Percentiles rank a stretch among this genome's conserved stretches.
Conservation (phyloP, 2,113 vertebrate genomes). For the Daboia siamensis region DNA sequence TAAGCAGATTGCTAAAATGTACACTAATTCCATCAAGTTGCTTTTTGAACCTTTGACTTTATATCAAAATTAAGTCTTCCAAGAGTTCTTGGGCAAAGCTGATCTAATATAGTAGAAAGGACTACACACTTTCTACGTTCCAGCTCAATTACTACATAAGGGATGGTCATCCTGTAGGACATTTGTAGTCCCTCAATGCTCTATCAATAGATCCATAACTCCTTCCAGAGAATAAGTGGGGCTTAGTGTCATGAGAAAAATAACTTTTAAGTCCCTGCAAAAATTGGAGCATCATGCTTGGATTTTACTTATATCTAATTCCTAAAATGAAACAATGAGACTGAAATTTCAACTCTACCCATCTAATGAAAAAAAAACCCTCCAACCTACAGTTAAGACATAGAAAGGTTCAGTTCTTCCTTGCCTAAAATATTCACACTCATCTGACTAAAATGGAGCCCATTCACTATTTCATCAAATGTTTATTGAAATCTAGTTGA, state of each 20-base stretch:
- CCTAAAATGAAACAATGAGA: not conserved
- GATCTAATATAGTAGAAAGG: not conserved
- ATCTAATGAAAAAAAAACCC: not conserved
- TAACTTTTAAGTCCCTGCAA: not conserved
- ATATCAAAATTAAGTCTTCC: not conserved
- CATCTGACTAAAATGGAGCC: not conserved
- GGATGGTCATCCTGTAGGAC: not conserved
- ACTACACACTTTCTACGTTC: not conserved
- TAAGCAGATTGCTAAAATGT: not conserved
- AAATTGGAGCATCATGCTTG: not conserved
- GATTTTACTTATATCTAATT: not conserved
- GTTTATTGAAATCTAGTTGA: not conserved
- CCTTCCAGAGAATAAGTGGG: not conserved
- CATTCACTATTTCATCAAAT: not conserved
- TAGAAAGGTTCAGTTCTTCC: not conserved
- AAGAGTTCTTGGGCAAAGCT: not conserved
- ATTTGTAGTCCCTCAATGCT: not conserved
- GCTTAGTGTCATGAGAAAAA: not conserved
- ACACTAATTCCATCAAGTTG: not conserved
- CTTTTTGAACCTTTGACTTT: not conserved
- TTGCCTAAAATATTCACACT: not conserved
- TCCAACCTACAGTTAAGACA: not conserved
- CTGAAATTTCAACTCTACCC: not conserved
- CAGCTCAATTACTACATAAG: not conserved
- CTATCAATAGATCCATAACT: not conserved